Conservation (phyloP, 2,113 vertebrate species). For the Struthio camelus region DNA sequence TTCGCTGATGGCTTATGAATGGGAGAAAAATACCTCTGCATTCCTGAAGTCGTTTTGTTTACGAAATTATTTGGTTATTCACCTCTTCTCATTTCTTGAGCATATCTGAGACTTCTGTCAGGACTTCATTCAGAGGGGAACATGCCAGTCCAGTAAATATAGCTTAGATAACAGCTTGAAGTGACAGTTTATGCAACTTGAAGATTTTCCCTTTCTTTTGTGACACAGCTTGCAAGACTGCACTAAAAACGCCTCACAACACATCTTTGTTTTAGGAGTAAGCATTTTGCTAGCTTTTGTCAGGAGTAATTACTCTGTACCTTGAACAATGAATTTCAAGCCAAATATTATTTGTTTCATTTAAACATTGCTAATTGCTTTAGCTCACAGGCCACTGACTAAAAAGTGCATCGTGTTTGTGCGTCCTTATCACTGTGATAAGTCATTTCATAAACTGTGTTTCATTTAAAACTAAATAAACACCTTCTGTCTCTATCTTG, state of each 20-base stretch:
- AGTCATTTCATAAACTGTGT: neutral
- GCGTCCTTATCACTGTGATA: neutral
- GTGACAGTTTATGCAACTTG: neutral
- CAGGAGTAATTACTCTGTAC: neutral
- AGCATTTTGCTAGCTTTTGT: neutral
- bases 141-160: neutral
- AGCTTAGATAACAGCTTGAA: neutral
- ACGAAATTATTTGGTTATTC: neutral
- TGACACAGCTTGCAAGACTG: neutral
- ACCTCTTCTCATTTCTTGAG: neutral
- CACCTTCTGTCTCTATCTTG: constrained; percentile 55
- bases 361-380: neutral
- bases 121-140: neutral
- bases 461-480: constrained; percentile 63
- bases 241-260: neutral
- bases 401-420: neutral
- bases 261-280: neutral
- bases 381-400: neutral
- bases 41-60: neutral
- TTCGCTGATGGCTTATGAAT: neutral
- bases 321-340: neutral
- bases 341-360: neutral
- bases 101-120: neutral
- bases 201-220: neutral
- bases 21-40: neutral